A percentile compares a stretch with the other conserved stretches of the same genome.
phyloP scores from a whole-genome alignment of 2,888 invertebrate genomes.

The Drosophila bunnanda region DNA sequence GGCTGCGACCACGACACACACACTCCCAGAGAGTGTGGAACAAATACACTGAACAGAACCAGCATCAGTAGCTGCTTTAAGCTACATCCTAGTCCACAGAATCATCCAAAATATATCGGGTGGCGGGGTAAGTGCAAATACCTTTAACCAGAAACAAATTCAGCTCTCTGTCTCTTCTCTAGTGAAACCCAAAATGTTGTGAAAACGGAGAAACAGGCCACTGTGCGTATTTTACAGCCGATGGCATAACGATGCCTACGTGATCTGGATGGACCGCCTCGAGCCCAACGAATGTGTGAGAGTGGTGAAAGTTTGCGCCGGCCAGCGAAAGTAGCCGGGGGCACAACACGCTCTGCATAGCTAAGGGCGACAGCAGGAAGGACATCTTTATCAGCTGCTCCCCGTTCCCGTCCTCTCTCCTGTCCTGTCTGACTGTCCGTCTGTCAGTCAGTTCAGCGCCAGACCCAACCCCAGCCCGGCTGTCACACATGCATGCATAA shows the following conservation, averaged over 20 bases:
- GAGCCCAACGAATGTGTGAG: conserved; percentile 56
- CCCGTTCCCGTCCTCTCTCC: conserved; percentile 56
- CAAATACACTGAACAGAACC: not conserved
- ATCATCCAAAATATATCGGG: not conserved
- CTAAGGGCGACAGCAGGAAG: conserved; percentile 62
- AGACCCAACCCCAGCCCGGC: not conserved
- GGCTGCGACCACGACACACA: conserved; percentile 48
- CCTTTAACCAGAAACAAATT: conserved; percentile 1
- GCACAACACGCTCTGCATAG: conserved; percentile 64
- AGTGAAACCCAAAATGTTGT: not conserved
- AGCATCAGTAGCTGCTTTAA: not conserved
- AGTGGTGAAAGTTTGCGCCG: conserved; percentile 69
- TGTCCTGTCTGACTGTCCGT: conserved; percentile 2
- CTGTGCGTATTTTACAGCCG: conserved; percentile 33
- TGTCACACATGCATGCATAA: conserved; percentile 59
- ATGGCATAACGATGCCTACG: conserved; percentile 80
- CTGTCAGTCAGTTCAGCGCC: conserved; percentile 1
- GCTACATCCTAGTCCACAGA: not conserved
- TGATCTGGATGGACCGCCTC: conserved; percentile 61
- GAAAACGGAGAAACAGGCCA: conserved; percentile 8
- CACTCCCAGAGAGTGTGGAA: conserved; percentile 18
- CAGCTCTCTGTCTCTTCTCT: not conserved
- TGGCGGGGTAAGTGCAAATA: not conserved
- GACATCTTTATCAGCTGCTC: conserved; percentile 74
- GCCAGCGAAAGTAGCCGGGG: conserved; percentile 67